A percentile compares a stretch with the other conserved stretches of the same genome.
These are phyloP conservation scores for Crotalus helleri DNA, from an alignment of 2,113 vertebrate species.

Conservation along the genomic window DNA sequence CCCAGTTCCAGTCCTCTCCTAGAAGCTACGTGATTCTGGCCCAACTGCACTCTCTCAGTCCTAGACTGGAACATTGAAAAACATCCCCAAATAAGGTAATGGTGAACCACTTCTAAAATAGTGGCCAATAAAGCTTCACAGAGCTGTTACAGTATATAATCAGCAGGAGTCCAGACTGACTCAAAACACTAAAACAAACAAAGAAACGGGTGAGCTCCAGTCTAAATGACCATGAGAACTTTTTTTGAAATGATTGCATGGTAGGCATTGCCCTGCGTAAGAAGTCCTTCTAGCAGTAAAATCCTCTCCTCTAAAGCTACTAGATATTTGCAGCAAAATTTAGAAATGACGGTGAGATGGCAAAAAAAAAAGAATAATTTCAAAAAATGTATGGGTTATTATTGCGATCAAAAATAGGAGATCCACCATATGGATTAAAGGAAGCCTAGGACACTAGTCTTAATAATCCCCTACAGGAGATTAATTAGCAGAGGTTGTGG, in stretches of 20 bases:
- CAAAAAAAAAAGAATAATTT: not conserved
- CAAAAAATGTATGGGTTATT: not conserved
- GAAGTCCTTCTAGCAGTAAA: not conserved
- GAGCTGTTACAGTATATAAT: not conserved
- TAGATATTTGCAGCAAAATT: not conserved
- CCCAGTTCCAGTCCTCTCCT: not conserved
- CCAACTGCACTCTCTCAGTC: not conserved
- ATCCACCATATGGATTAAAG: not conserved
- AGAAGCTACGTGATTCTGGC: not conserved
- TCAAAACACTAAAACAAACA: not conserved
- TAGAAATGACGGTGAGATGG: not conserved
- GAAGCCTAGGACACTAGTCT: not conserved
- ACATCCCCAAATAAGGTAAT: not conserved
- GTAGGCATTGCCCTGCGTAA: not conserved
- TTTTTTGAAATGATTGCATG: not conserved
- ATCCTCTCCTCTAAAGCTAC: not conserved
- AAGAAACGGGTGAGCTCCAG: not conserved
- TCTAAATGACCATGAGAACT: not conserved
- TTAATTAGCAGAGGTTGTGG: not conserved
- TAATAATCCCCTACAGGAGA: not conserved
- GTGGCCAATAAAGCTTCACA: not conserved
- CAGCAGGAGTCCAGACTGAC: not conserved
- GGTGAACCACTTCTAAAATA: not conserved
- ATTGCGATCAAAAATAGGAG: not conserved
- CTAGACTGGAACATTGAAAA: not conserved